Evolutionary conservation across 1,140 invertebrate genomes (phyloP).

Genomic region (Belonocnema kinseyi): DNA sequence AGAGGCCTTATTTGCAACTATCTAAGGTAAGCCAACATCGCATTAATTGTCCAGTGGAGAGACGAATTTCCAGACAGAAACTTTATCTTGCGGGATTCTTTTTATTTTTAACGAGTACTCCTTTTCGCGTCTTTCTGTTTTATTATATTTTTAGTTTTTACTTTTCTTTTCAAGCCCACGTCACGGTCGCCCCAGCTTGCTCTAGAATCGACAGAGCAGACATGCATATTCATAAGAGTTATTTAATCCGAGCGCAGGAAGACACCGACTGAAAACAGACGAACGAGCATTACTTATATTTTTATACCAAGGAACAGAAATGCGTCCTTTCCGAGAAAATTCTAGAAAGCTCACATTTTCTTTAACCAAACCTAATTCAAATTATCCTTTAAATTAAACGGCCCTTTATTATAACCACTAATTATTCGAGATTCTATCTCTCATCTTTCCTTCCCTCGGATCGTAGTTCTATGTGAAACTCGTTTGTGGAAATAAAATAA

Average conservation of each 20-base stretch:
- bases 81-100: slow-evolving; percentile 48
- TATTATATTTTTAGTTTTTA: slow-evolving; percentile 41
- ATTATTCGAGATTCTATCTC: no score
- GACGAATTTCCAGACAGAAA: slow-evolving; percentile 33
- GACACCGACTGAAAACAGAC: slow-evolving; percentile 16
- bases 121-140: slow-evolving; percentile 34
- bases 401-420: no score
- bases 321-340: background rate
- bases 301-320: background rate
- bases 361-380: no score
- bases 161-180: slow-evolving; percentile 40
- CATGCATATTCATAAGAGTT: slow-evolving; percentile 49
- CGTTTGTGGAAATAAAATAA: no score
- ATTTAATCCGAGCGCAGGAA: slow-evolving; percentile 39
- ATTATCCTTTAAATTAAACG: no score
- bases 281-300: slow-evolving; percentile 15
- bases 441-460: no score
- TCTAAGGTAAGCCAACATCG: slow-evolving; percentile 11
- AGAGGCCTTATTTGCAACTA: slow-evolving; percentile 12
- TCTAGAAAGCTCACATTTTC: background rate
- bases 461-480: no score
- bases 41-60: slow-evolving; percentile 22
- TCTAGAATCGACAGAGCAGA: slow-evolving; percentile 39
- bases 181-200: slow-evolving; percentile 38
- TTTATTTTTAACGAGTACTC: slow-evolving; percentile 35